Conservation (phyloP, 1,140 invertebrate species). For the Neoseiulus cucumeris region DNA sequence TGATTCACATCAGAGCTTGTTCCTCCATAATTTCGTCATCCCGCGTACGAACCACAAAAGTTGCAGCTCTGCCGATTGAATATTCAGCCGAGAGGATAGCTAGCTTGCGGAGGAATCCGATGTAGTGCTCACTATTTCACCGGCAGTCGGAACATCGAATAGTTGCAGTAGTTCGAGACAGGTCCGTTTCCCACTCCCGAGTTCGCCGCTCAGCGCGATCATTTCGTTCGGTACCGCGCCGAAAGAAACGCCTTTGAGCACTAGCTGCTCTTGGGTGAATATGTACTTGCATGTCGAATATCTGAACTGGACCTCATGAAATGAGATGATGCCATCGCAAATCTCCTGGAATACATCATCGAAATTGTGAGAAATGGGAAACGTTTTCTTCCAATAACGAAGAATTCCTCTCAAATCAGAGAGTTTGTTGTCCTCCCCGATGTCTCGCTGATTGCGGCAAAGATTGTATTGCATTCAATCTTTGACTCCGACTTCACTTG, state of each 20-base stretch:
- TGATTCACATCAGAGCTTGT: neutral
- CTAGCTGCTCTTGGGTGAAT: neutral
- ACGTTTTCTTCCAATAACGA: neutral
- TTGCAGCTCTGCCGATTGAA: neutral
- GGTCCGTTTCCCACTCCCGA: neutral
- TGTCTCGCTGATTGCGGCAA: no score
- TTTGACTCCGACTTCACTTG: no score
- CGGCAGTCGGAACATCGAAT: neutral
- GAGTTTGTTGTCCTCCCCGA: no score
- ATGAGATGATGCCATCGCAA: neutral
- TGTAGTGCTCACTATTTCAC: neutral
- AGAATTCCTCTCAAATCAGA: no score
- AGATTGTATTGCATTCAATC: no score
- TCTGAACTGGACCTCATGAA: neutral
- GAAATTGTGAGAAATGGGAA: neutral
- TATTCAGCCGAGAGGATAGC: neutral
- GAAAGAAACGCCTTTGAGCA: neutral
- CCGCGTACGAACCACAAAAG: neutral
- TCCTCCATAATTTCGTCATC: neutral
- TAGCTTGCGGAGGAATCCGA: no score
- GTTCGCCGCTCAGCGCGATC: neutral
- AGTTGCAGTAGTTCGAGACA: slow-evolving; percentile 2
- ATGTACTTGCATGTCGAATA: slow-evolving; percentile 4
- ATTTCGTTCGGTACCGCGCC: neutral
- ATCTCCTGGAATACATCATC: slow-evolving; percentile 4